A percentile compares a stretch with the other conserved stretches of the same genome.
These are phyloP conservation scores for Tonatia bakeri DNA, from an alignment of 2,113 vertebrate species.

Conservation along the genomic window DNA sequence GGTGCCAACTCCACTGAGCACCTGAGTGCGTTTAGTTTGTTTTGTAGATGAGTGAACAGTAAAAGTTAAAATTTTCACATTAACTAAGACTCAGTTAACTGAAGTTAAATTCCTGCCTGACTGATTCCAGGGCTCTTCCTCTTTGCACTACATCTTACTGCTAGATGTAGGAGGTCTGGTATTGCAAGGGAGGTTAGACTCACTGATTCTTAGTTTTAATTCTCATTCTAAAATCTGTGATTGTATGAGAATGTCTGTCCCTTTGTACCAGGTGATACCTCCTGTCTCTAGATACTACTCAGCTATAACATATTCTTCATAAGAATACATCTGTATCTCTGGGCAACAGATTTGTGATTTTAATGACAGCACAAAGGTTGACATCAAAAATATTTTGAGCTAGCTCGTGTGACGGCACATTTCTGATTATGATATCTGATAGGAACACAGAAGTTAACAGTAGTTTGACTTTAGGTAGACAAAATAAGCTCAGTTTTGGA, in stretches of 20 bases:
- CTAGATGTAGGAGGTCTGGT: background rate
- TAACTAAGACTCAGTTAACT: background rate
- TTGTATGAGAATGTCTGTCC: background rate
- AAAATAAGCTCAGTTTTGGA: background rate
- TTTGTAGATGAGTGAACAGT: background rate
- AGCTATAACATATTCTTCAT: background rate
- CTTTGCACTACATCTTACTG: background rate
- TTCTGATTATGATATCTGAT: background rate
- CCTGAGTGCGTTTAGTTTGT: background rate
- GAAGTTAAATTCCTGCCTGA: background rate
- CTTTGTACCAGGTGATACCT: background rate
- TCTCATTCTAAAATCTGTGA: background rate
- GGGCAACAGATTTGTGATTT: background rate
- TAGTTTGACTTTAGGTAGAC: background rate
- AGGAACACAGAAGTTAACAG: background rate
- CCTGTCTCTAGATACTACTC: background rate
- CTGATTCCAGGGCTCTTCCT: background rate
- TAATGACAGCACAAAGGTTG: background rate
- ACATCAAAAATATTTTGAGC: background rate
- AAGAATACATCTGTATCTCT: background rate
- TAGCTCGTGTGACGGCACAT: background rate
- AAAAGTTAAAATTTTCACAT: background rate
- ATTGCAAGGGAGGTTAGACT: background rate
- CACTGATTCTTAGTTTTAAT: background rate
- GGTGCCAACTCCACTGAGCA: background rate